Evolutionary conservation across 2,113 vertebrate species (phyloP), one percentile per base, ranked within the genome.

Genomic region (Otocyon megalotis): DNA sequence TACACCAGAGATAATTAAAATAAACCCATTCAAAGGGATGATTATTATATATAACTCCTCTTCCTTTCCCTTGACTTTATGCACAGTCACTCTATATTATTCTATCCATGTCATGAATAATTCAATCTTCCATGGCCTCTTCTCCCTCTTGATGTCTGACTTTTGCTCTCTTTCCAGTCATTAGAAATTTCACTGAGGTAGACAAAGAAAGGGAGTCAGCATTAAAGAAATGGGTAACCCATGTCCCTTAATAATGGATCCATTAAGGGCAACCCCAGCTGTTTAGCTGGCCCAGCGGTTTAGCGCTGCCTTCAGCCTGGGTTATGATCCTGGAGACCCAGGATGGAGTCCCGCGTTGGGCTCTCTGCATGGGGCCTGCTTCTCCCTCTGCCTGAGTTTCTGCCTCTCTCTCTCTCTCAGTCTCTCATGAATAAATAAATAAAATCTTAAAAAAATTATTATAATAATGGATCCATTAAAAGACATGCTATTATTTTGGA

Each of bases 151-250:
- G 58, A 65, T 82, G 48, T 85, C 48, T 96, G n/a, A 3, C 43
- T 87, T 91, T 43, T 53, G 74, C 35, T 50, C 72, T 89, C 93
- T 91, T 82, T 24, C 10, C 65, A 88, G 28, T 77, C 87, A 79
- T 74, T 69, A 93, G 90, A 95, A 48, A 89, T 93, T 96, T 96
- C 48, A 82, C 53, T 56, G 72, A 71, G 3, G 2, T 95, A 20
- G 28, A 60, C 82, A 86, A 89, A 93, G 63, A 71, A 92, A 79
- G 4, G 3, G 16, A 65, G 56, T 71, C 30, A 63, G 86, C 84
- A 58, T 60, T 53, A 62, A 77, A 93, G 32, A 37, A 19, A 24
- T 37, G 32, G 16, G 22, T 54, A 82, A 37, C 19, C 16, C 60
- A 48, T 22, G 56, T 32, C 30, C 37, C 7, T 84, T 53, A 63